phyloP scores from a whole-genome alignment of 2,797 vertebrate species.

The Poecilia velifera region DNA sequence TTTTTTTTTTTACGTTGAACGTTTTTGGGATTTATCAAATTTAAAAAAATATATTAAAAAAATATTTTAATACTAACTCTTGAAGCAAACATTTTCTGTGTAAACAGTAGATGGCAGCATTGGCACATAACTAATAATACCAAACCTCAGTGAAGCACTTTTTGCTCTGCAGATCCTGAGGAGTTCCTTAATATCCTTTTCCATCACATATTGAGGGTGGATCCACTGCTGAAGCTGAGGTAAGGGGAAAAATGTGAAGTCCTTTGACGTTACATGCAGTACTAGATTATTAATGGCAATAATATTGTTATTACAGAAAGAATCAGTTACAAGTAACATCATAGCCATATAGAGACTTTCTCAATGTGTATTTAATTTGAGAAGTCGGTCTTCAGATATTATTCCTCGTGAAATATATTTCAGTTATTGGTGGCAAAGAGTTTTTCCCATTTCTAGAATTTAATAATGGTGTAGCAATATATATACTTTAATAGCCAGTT shows the following conservation, averaged over 20 bases:
- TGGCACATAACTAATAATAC: not conserved
- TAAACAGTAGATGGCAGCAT: conserved; percentile 4
- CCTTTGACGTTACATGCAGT: not conserved
- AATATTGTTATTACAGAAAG: not conserved
- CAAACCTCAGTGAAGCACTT: conserved; percentile 11
- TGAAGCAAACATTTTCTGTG: not conserved
- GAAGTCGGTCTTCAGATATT: not conserved
- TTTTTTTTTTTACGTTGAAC: not conserved
- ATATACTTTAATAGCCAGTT: not conserved
- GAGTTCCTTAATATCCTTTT: conserved; percentile 99
- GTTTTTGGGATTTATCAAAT: not conserved
- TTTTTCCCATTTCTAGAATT: not conserved
- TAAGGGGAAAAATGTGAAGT: conserved; percentile 60
- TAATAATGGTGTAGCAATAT: not conserved
- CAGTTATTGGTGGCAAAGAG: not conserved
- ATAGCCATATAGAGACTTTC: not conserved
- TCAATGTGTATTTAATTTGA: not conserved
- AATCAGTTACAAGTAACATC: not conserved
- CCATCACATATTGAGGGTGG: conserved; percentile 97
- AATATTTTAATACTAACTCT: not conserved
- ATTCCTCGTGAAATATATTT: not conserved
- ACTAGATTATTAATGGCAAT: not conserved
- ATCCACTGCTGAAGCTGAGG: conserved; percentile 96
- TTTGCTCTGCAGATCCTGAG: conserved; percentile 88
- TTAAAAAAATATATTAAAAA: too few relatives aligned